Evolutionary conservation across 2,888 invertebrate genomes (phyloP).

Genomic region (Melieria crassipennis): DNA sequence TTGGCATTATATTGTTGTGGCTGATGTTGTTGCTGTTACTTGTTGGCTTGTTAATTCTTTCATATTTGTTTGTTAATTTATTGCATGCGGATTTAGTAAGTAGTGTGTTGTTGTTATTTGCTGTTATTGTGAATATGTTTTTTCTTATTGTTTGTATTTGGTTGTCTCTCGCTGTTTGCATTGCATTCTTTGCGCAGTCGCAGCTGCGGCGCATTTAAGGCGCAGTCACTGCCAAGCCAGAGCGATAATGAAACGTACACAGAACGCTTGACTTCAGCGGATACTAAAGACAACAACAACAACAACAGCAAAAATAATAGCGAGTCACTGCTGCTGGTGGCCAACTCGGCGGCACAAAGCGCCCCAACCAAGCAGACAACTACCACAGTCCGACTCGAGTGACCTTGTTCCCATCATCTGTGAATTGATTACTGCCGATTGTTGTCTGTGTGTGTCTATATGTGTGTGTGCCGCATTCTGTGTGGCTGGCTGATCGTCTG

Average conservation of each 20-base stretch:
- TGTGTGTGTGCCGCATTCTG: neutral
- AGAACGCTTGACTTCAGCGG: neutral
- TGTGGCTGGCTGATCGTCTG: neutral
- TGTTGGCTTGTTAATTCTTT: neutral
- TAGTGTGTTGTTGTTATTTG: too few species aligned
- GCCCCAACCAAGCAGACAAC: neutral
- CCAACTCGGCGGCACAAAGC: neutral
- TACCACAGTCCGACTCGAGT: neutral
- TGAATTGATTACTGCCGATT: neutral
- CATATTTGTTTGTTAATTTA: neutral
- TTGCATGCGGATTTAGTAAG: slow-evolving; percentile 3
- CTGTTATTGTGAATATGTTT: too few species aligned
- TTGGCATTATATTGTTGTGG: too few species aligned
- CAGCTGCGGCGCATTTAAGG: neutral
- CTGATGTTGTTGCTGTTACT: neutral
- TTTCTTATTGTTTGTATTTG: neutral
- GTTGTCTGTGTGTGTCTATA: neutral
- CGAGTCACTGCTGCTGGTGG: too few species aligned
- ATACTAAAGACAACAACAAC: neutral
- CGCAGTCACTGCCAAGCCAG: neutral
- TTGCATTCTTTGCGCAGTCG: neutral
- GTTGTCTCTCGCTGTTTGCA: neutral
- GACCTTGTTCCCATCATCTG: slow-evolving; percentile 3
- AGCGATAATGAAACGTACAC: neutral
- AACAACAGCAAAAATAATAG: neutral